Percentiles rank a stretch among this genome's conserved stretches.
Evolutionary conservation across 2,113 vertebrate species (phyloP).

Genomic region (Stictonetta naevosa): DNA sequence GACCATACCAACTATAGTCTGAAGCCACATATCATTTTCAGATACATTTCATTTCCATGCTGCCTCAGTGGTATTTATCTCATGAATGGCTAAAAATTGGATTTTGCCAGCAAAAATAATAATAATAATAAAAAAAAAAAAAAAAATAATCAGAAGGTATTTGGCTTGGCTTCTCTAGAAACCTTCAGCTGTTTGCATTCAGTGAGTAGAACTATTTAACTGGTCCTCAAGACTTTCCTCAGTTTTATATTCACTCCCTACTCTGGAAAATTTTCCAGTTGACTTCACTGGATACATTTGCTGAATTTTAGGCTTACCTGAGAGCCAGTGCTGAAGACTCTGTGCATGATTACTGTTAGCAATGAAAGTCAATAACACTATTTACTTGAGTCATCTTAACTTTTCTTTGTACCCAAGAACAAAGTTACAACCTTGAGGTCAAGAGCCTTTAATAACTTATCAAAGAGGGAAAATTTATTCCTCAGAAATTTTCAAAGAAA

Average conservation of each 20-base stretch:
- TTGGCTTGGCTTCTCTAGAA: conserved; percentile 49
- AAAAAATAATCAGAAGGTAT: neutral
- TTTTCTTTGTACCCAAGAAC: neutral
- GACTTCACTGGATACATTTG: neutral
- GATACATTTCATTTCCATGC: neutral
- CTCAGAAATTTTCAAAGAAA: neutral
- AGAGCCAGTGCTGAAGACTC: neutral
- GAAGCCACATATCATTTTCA: neutral
- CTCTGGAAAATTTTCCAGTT: neutral
- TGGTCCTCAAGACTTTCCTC: neutral
- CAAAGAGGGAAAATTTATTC: neutral
- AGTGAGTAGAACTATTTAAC: conserved; percentile 18
- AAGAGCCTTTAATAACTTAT: neutral
- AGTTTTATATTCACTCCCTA: neutral
- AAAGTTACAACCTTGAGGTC: neutral
- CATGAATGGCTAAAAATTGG: neutral
- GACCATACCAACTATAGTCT: neutral
- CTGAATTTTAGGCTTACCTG: neutral
- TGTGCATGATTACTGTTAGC: neutral
- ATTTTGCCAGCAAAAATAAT: neutral
- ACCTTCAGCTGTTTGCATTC: conserved; percentile 33
- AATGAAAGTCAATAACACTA: neutral
- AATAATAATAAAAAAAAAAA: no score
- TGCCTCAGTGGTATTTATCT: neutral
- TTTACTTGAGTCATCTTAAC: neutral